Evolutionary conservation across 2,113 vertebrate genomes (phyloP), one percentile per base, ranked within the genome.

Genomic region (Ascaphus truei): DNA sequence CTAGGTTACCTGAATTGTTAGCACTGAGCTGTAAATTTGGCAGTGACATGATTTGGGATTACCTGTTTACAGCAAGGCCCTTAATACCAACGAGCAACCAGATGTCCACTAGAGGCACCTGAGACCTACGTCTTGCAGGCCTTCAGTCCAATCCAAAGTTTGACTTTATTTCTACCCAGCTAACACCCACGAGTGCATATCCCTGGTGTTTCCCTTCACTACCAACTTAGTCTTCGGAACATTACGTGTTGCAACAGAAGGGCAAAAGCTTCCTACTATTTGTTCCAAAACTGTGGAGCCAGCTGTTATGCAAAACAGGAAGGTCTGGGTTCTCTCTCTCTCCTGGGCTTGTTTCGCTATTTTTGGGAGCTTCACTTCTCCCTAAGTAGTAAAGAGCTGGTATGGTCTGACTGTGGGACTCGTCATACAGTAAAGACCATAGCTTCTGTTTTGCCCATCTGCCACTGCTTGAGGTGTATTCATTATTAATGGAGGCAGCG

Each of bases 401-500:
- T 84, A 79, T 10, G 57, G 73, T 82, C 84, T 75, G 87, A 83
- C 83, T 82, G 83, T 71, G 83, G 84, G 85, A 80, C 83, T 89
- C 88, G 25, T 50, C 33, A 51, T 60, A 59, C 33, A 31, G 47
- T 59, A 72, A 82, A 81, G 86, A 82, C 87, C 52, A 90, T 76
- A 82, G 90, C 87, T 84, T 83, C 85, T 71, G 85, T 75, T 41
- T 53, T 69, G 91, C 93, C 93, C 94, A 91, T 94, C 95, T 97
- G 95, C 94, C 79, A 86, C 68, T 85, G 88, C 91, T 89, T 83
- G 85, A 92, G 91, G 90, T 83, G 88, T 83, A 92, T 98, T 88
- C 90, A 98, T 98, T 98, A 98, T 98, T 98, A 95, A 98, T 96
- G 91, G 92, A 87, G 88, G 89, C 89, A 88, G 82, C 75, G 79